Evolutionary conservation across 2,113 vertebrate species (phyloP).

Genomic region (Calyptommatus sinebrachiatus): DNA sequence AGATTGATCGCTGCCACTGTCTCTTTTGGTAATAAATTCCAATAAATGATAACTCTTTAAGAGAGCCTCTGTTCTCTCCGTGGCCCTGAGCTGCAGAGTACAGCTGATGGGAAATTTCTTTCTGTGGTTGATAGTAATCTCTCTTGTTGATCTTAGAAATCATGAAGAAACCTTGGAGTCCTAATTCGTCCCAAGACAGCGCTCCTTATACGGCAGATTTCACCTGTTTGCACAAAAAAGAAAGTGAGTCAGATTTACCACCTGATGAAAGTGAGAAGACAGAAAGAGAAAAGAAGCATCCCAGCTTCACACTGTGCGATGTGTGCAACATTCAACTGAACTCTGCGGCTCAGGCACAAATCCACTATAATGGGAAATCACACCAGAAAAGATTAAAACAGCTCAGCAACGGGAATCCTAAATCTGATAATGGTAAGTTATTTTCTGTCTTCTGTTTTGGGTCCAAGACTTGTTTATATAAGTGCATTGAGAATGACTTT

Average conservation of each 20-base stretch:
- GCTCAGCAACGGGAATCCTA: conserved; percentile 67
- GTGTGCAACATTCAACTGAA: conserved; percentile 82
- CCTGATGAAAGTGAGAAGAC: conserved; percentile 63
- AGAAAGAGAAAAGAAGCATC: conserved; percentile 71
- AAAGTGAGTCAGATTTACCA: conserved; percentile 63
- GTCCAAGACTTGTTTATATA: neutral
- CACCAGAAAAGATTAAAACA: conserved; percentile 79
- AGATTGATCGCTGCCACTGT: no score
- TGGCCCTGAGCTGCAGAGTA: no score
- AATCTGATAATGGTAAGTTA: conserved; percentile 68
- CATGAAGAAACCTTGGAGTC: conserved; percentile 52
- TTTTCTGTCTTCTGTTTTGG: neutral
- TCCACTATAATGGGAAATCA: conserved; percentile 79
- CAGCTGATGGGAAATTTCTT: no score
- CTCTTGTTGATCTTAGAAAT: conserved; percentile 23
- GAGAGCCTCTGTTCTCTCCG: no score
- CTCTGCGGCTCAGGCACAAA: conserved; percentile 76
- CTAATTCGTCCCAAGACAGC: conserved; percentile 31
- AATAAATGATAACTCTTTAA: no score
- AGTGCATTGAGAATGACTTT: neutral
- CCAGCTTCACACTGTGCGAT: conserved; percentile 73
- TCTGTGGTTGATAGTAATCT: neutral
- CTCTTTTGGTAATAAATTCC: no score
- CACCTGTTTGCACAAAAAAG: conserved; percentile 46
- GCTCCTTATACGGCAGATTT: conserved; percentile 61